These are phyloP conservation scores for Collichthys lucidus DNA, from an alignment of 2,113 vertebrate genomes.

Conservation along the genomic window DNA sequence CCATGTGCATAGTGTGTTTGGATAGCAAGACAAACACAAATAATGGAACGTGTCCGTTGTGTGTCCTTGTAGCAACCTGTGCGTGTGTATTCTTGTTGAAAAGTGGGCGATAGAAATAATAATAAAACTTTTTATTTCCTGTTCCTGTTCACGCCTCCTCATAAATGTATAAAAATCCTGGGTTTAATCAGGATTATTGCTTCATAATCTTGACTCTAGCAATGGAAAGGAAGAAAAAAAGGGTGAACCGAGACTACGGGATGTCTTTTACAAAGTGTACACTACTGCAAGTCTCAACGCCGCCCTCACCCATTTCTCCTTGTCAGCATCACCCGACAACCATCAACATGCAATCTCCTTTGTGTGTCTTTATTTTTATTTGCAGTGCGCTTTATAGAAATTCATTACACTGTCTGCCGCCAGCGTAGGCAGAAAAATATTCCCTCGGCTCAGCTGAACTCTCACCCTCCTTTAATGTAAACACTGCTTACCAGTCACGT, in stretches of 20 bases:
- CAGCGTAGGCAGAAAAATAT: conserved; percentile 80
- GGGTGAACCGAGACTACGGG: background rate
- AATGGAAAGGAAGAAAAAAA: background rate
- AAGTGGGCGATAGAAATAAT: conserved; percentile 12
- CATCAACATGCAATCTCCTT: conserved; percentile 76
- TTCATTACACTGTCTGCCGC: conserved; percentile 80
- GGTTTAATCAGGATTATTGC: conserved; percentile 40
- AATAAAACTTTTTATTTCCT: conserved; percentile 39
- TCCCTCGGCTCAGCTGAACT: conserved; percentile 76
- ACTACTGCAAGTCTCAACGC: conserved; percentile 70
- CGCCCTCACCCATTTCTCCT: conserved; percentile 59
- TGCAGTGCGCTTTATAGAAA: conserved; percentile 79
- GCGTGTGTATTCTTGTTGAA: conserved; percentile 30
- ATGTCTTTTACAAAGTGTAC: conserved; percentile 61
- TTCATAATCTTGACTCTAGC: conserved; percentile 14
- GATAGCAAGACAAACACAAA: conserved; percentile 74
- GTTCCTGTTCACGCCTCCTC: conserved; percentile 35
- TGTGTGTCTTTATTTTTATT: conserved; percentile 83
- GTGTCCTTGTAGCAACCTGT: conserved; percentile 42
- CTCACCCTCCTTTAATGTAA: conserved; percentile 81
- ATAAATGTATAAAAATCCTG: conserved; percentile 21
- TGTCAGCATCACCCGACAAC: conserved; percentile 75
- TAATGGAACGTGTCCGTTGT: conserved; percentile 39
- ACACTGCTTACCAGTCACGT: conserved; percentile 75
- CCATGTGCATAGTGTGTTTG: conserved; percentile 65